phyloP scores from a whole-genome alignment of 2,888 invertebrate species.

The Drosophila atroscutellata region DNA sequence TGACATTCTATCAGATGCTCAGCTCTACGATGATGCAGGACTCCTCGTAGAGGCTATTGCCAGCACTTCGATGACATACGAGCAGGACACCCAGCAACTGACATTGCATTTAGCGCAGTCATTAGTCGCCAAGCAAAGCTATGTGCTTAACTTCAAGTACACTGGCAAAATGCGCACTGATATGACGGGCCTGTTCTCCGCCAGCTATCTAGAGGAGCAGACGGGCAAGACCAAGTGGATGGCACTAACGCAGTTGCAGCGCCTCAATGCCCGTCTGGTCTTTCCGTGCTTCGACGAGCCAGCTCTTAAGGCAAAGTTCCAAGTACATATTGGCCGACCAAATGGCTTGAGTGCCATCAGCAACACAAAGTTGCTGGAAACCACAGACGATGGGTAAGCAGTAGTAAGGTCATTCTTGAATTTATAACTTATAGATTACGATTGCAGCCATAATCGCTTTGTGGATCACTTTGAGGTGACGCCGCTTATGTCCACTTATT shows the following conservation, averaged over 20 bases:
- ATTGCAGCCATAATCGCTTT: slow-evolving; percentile 55
- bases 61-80: slow-evolving; percentile 53
- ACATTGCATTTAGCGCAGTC: slow-evolving; percentile 83
- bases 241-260: slow-evolving; percentile 89
- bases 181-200: slow-evolving; percentile 72
- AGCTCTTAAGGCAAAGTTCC: slow-evolving; percentile 88
- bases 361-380: slow-evolving; percentile 65
- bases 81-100: slow-evolving; percentile 83
- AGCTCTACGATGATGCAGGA: slow-evolving; percentile 41
- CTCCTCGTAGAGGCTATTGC: slow-evolving; percentile 26
- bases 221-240: slow-evolving; percentile 81
- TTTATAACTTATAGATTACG: slow-evolving; percentile 1
- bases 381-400: slow-evolving; percentile 59
- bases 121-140: slow-evolving; percentile 82
- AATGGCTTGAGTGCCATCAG: slow-evolving; percentile 77
- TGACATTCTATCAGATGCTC: slow-evolving; percentile 43
- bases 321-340: slow-evolving; percentile 87
- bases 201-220: slow-evolving; percentile 65
- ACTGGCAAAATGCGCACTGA: slow-evolving; percentile 85
- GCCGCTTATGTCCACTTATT: slow-evolving; percentile 90
- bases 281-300: slow-evolving; percentile 93
- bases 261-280: slow-evolving; percentile 88
- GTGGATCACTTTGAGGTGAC: slow-evolving; percentile 83
- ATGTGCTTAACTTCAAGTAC: slow-evolving; percentile 85
- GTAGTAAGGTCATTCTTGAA: not conserved